Conservation (phyloP, 2,113 vertebrate species). For the Daboia siamensis region DNA sequence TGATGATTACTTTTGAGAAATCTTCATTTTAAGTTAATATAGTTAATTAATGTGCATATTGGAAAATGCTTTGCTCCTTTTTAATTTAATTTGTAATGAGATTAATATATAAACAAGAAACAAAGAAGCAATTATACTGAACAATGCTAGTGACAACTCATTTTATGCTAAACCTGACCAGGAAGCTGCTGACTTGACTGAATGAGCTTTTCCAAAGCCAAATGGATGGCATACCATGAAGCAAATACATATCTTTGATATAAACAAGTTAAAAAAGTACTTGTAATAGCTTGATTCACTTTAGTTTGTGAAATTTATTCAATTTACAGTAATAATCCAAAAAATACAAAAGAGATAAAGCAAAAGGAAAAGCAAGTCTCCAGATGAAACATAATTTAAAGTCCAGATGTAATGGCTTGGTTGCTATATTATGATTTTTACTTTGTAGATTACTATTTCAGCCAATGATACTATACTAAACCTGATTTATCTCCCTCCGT, state of each 20-base stretch:
- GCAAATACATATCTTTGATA: not conserved
- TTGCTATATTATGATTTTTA: not conserved
- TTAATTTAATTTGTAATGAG: not conserved
- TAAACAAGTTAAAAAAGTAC: not conserved
- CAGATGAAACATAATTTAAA: not conserved
- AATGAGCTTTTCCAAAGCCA: not conserved
- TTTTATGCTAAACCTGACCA: not conserved
- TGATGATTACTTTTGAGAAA: not conserved
- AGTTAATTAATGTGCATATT: not conserved
- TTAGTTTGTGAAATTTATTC: not conserved
- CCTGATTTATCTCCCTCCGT: not conserved
- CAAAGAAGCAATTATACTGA: not conserved
- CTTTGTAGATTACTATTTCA: not conserved
- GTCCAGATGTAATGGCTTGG: not conserved
- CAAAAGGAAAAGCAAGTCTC: not conserved
- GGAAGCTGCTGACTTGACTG: not conserved
- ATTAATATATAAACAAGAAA: not conserved
- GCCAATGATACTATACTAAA: not conserved
- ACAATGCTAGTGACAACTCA: not conserved
- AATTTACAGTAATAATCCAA: not conserved
- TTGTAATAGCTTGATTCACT: not conserved
- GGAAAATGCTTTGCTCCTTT: not conserved
- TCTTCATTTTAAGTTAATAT: not conserved
- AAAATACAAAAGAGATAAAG: not conserved
- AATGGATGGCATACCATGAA: not conserved